Evolutionary conservation across 2,113 vertebrate species (phyloP).

Genomic region (Nanorana parkeri): DNA sequence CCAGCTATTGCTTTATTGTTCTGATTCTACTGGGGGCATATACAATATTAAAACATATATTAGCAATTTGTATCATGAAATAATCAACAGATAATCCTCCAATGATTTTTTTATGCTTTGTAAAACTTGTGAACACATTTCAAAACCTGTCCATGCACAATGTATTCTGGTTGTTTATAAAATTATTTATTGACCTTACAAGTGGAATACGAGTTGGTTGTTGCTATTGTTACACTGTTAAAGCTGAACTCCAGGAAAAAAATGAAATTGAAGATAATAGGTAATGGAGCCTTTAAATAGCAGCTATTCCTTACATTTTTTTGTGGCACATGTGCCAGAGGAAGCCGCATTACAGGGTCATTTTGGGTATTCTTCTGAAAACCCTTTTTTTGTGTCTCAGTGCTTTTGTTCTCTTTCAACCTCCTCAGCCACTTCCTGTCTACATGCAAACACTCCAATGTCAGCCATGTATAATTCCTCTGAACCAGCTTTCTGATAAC

Average conservation of each 20-base stretch:
- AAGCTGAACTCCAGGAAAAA: neutral
- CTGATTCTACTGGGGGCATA: conserved; percentile 72
- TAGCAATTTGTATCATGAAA: conserved; percentile 71
- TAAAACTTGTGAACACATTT: conserved; percentile 58
- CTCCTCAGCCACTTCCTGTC: no score
- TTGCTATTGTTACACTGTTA: neutral
- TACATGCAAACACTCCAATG: no score
- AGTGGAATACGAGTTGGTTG: neutral
- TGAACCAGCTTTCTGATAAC: no score
- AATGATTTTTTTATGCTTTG: conserved; percentile 58
- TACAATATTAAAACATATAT: conserved; percentile 71
- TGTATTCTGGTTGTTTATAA: conserved; percentile 59
- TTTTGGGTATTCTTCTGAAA: no score
- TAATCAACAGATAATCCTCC: conserved; percentile 72
- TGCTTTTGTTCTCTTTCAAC: no score
- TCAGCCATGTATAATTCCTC: no score
- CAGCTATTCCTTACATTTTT: no score
- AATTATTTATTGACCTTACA: neutral
- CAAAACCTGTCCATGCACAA: conserved; percentile 36
- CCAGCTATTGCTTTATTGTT: conserved; percentile 74
- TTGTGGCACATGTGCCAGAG: no score
- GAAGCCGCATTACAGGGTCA: no score
- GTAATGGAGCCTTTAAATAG: no score
- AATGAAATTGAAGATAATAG: neutral
- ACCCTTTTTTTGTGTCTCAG: no score